Base-by-base conservation (phyloP, 2,888 invertebrate genomes). In the Brachycybe producta region DNA sequence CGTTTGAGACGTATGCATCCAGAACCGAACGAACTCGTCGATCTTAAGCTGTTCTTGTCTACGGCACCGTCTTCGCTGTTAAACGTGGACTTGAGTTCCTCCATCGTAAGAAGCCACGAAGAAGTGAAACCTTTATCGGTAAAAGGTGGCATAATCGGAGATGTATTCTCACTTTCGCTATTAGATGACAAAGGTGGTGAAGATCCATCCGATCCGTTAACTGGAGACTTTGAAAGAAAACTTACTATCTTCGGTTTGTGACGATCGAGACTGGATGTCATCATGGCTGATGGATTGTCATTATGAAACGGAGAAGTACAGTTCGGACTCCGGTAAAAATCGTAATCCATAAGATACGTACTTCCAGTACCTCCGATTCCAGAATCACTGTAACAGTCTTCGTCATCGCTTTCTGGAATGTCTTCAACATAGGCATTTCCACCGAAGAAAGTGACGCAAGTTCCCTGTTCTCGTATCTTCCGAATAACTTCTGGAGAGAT, bases 391-490 rank as follows among this genome's bases (percentile, higher is more conserved):
- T 17, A 15, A 5, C 24, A 5, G 38, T 42, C 44, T 4, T 44
- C 50, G 23, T 48, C 41, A 5, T 49, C 49, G 26, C 17, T 34
- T 8, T 41, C 34, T 35, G 74, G 74, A 64, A 78, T 77, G 56
- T 77, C 66, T 0, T 65, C 77, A 60, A 80, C 78, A 27, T 86
- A 72, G 40, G 87, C 81, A 64, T 81, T 79, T 5, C 87, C 86
- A 1, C 88, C 88, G 62, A 86, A 88, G 64, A 87, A 90, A 5
- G 87, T 88, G 7, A 87, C 78, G 21, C 85, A 82, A 5, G 86
- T 86, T n/a, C 88, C 88, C 62, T 80, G 83, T 62, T 86, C 85
- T 57, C 88, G 75, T 59, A 88, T 87, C 70, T 86, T 87, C 63
- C 81, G 80, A 52, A 90, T 69, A 49, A 87, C 81, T 62, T 87